A percentile compares a stretch with the other conserved stretches of the same genome.
Evolutionary conservation across 2,113 vertebrate genomes (phyloP).

Genomic region (Charadrius vociferus): DNA sequence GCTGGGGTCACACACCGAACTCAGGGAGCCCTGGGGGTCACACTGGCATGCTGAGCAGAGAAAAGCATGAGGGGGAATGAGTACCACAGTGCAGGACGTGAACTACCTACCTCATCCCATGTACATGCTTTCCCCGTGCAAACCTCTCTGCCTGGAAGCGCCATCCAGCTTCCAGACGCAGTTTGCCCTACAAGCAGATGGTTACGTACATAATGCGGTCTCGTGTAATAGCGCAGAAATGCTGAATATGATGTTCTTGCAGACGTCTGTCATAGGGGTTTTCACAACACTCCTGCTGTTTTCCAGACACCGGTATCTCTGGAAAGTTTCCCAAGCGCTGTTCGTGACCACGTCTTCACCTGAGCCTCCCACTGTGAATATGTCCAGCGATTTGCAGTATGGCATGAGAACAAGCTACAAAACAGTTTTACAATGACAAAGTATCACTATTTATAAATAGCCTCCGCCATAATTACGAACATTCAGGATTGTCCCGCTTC

Average conservation of each 20-base stretch:
- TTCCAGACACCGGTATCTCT: slow-evolving; percentile 94
- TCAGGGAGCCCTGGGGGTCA: slow-evolving; percentile 93
- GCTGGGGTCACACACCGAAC: slow-evolving; percentile 88
- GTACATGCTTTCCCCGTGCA: accelerated
- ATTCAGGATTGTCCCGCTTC: neutral
- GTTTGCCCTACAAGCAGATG: neutral
- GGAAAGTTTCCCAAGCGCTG: slow-evolving; percentile 91
- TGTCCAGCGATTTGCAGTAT: slow-evolving; percentile 92
- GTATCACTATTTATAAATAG: neutral
- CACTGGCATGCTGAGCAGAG: slow-evolving; percentile 86
- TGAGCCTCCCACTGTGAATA: slow-evolving; percentile 85
- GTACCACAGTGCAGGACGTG: accelerated
- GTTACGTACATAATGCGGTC: slow-evolving; percentile 83
- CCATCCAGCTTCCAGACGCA: neutral
- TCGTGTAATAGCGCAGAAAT: slow-evolving; percentile 92
- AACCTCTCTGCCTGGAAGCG: neutral
- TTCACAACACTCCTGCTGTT: slow-evolving; percentile 92
- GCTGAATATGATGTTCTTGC: slow-evolving; percentile 92
- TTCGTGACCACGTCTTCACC: slow-evolving; percentile 82
- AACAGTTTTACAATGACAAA: neutral
- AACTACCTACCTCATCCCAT: neutral
- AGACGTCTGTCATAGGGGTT: slow-evolving; percentile 92
- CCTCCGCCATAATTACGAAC: neutral
- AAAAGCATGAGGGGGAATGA: neutral
- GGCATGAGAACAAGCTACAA: slow-evolving; percentile 94